Evolutionary conservation across 2,888 invertebrate species (phyloP).

Genomic region (Amorpha juglandis): DNA sequence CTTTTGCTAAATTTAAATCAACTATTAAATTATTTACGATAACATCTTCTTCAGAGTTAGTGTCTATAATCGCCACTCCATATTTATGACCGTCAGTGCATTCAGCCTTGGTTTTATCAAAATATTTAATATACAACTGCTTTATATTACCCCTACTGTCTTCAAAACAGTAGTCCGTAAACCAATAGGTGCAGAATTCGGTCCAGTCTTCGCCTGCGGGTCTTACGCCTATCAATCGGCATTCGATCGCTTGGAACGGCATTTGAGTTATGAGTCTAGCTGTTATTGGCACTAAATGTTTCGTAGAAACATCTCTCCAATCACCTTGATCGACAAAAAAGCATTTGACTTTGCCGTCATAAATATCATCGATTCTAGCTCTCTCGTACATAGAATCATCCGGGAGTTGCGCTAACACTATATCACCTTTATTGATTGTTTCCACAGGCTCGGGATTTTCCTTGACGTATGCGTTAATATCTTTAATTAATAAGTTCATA

Average conservation of each 20-base stretch:
- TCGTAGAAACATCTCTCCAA: slow-evolving; percentile 63
- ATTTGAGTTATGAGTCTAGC: slow-evolving; percentile 76
- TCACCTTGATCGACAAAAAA: slow-evolving; percentile 88
- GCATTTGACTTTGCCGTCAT: slow-evolving; percentile 72
- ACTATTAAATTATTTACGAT: slow-evolving; percentile 79
- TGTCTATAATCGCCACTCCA: slow-evolving; percentile 77
- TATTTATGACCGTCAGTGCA: slow-evolving; percentile 76
- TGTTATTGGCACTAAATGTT: slow-evolving; percentile 76
- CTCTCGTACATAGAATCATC: slow-evolving; percentile 71
- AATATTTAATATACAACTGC: slow-evolving; percentile 70
- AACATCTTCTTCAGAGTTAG: slow-evolving; percentile 62
- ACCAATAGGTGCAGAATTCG: slow-evolving; percentile 78
- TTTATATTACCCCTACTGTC: slow-evolving; percentile 64
- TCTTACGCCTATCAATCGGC: slow-evolving; percentile 80
- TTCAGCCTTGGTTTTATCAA: slow-evolving; percentile 62
- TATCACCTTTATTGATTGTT: slow-evolving; percentile 63
- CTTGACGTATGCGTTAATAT: slow-evolving; percentile 65
- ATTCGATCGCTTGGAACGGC: slow-evolving; percentile 87
- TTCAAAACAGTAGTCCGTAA: slow-evolving; percentile 75
- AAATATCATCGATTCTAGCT: slow-evolving; percentile 68
- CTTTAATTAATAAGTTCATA: slow-evolving; percentile 62
- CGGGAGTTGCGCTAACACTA: slow-evolving; percentile 79
- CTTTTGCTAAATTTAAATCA: slow-evolving; percentile 75
- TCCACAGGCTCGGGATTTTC: slow-evolving; percentile 46
- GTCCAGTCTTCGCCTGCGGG: slow-evolving; percentile 79